phyloP scores from a whole-genome alignment of 2,888 invertebrate species.

The Serripes groenlandicus region DNA sequence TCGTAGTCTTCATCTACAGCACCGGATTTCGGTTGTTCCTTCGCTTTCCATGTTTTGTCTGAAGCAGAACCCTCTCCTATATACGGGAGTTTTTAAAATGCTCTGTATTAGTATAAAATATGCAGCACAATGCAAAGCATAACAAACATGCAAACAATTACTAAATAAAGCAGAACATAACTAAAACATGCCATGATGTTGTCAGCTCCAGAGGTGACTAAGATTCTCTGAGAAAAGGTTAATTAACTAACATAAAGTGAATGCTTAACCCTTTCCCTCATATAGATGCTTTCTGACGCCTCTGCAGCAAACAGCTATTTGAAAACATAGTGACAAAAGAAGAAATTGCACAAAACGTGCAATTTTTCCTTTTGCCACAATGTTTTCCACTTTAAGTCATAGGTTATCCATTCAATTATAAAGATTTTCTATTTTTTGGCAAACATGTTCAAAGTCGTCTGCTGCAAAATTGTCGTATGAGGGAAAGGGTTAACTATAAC shows the following conservation, averaged over 20 bases:
- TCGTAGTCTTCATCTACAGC: conserved; percentile 76
- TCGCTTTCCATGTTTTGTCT: conserved; percentile 87
- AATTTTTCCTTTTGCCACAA: conserved; percentile 3
- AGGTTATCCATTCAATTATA: no score
- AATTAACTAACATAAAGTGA: no score
- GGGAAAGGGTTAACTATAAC: no score
- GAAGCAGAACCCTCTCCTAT: conserved; percentile 29
- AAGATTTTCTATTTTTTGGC: no score
- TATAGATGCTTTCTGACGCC: no score
- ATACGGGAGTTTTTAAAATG: not conserved
- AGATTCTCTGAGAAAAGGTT: no score
- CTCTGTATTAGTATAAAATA: conserved; percentile 5
- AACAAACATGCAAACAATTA: not conserved
- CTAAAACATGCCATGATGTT: not conserved
- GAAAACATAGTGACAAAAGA: conserved; percentile 5
- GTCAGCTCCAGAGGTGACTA: no score
- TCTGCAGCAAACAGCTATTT: no score
- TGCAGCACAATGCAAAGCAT: conserved; percentile 18
- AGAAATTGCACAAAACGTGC: not conserved
- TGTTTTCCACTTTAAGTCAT: no score
- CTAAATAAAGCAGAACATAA: not conserved
- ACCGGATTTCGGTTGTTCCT: conserved; percentile 82
- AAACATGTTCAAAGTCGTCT: no score
- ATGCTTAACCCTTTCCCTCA: no score
- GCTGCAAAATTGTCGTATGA: no score